Evolutionary conservation across 2,113 vertebrate genomes (phyloP).

Genomic region (Dendropsophus ebraccatus): DNA sequence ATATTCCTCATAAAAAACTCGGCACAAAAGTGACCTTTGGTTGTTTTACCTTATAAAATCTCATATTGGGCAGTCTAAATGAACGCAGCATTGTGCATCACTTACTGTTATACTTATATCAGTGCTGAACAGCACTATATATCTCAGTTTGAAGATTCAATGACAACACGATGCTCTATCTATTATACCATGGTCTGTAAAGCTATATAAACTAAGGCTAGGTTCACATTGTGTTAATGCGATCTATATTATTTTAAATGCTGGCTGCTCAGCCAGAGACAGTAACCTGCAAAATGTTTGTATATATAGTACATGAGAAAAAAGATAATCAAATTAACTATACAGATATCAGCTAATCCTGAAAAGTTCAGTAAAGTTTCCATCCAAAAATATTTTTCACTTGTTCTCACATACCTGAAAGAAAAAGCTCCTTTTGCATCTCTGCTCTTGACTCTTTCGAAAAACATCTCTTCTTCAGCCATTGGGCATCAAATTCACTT

Average conservation of each 20-base stretch:
- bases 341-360: too few species aligned
- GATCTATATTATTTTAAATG: too few species aligned
- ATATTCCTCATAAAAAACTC: not conserved
- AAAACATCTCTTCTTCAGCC: slow-evolving; percentile 92
- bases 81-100: not conserved
- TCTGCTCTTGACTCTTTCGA: slow-evolving; percentile 81
- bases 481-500: slow-evolving; percentile 87
- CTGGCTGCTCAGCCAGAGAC: too few species aligned
- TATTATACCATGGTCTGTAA: not conserved
- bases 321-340: too few species aligned
- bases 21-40: slow-evolving; percentile 21
- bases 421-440: slow-evolving; percentile 81
- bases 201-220: too few species aligned
- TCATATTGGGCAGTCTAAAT: not conserved
- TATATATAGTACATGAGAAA: too few species aligned
- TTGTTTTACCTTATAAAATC: not conserved
- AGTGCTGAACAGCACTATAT: not conserved
- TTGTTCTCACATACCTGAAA: slow-evolving; percentile 78
- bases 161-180: not conserved
- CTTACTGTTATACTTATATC: not conserved
- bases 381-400: not conserved
- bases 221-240: too few species aligned
- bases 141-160: not conserved
- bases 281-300: too few species aligned
- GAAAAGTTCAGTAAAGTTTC: too few species aligned